These are phyloP conservation scores for Limnephilus lunatus DNA, from an alignment of 2,888 invertebrate genomes.

Conservation along the genomic window DNA sequence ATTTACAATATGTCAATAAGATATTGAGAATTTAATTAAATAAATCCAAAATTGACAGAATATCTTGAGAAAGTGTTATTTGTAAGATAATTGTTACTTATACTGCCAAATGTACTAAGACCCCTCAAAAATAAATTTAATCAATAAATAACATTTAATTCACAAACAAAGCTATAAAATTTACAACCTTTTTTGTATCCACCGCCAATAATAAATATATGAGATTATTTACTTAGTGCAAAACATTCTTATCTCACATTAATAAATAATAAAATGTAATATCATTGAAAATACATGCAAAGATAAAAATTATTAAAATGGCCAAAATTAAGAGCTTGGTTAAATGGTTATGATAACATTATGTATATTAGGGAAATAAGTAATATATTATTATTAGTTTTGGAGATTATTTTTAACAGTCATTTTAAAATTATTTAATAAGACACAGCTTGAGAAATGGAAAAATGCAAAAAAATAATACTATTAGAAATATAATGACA, in stretches of 20 bases:
- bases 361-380: neutral
- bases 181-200: neutral
- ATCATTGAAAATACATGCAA: neutral
- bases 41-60: neutral
- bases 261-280: neutral
- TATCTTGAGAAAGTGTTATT: neutral
- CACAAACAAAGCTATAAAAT: neutral
- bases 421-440: neutral
- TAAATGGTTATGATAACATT: neutral
- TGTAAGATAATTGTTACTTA: neutral
- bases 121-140: neutral
- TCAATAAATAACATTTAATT: neutral
- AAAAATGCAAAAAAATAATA: neutral
- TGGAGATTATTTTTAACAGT: neutral
- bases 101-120: neutral
- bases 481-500: neutral
- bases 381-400: neutral
- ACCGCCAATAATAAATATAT: neutral
- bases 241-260: neutral
- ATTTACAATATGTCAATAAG: neutral
- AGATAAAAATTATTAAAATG: neutral
- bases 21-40: neutral
- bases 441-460: neutral
- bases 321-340: neutral
- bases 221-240: neutral